Conservation (phyloP, 2,797 vertebrate species). For the Numenius phaeopus region DNA sequence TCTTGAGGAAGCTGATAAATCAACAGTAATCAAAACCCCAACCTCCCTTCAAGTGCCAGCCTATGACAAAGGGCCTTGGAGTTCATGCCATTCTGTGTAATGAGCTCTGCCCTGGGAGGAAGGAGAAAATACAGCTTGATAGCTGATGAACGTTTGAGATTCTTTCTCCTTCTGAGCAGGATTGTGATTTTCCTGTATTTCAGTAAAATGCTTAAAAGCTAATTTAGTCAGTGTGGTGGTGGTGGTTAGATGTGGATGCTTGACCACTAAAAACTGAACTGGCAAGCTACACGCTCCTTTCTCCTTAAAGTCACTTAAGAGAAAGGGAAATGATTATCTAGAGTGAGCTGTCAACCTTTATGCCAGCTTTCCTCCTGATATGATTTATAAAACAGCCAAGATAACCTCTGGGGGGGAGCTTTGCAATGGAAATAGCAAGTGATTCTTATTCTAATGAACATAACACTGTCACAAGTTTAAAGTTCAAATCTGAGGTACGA, state of each 20-base stretch:
- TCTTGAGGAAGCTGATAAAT: conserved; percentile 29
- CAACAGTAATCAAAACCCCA: neutral
- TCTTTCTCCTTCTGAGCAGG: neutral
- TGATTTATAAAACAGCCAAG: conserved; percentile 67
- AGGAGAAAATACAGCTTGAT: neutral
- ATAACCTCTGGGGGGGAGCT: conserved; percentile 63
- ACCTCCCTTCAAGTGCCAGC: conserved; percentile 1
- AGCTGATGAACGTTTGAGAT: neutral
- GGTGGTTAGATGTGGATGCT: conserved; percentile 7
- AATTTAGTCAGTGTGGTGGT: conserved; percentile 46
- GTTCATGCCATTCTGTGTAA: neutral
- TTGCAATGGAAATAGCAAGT: conserved; percentile 70
- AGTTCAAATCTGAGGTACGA: conserved; percentile 68
- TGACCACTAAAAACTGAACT: conserved; percentile 52
- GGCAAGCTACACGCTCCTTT: conserved; percentile 54
- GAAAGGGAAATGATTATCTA: conserved; percentile 48
- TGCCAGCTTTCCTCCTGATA: conserved; percentile 66
- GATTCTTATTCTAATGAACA: conserved; percentile 76
- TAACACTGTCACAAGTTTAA: conserved; percentile 74
- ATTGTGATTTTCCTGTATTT: conserved; percentile 1
- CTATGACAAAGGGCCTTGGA: neutral
- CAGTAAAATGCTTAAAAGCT: conserved; percentile 48
- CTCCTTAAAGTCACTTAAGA: conserved; percentile 58
- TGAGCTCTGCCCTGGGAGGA: neutral
- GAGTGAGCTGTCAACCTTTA: conserved; percentile 72